These are phyloP conservation scores for Indicator maculatus DNA, from an alignment of 2,113 vertebrate genomes.

Conservation along the genomic window DNA sequence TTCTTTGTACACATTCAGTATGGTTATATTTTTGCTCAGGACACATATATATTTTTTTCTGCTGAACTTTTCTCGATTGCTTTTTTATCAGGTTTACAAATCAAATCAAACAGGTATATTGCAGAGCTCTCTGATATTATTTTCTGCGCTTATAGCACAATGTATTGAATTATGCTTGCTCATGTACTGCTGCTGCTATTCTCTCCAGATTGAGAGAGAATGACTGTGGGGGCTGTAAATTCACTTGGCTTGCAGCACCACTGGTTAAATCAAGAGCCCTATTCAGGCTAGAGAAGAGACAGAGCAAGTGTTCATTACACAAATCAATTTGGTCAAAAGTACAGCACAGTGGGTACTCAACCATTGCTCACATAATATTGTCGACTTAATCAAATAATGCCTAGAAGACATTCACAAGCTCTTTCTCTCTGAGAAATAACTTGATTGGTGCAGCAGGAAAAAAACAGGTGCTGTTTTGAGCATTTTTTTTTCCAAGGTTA, in stretches of 20 bases:
- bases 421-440: conserved; percentile 70
- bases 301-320: conserved; percentile 83
- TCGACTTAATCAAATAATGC: conserved; percentile 85
- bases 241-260: conserved; percentile 73
- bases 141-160: conserved; percentile 79
- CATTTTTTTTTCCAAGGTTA: not conserved
- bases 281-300: conserved; percentile 77
- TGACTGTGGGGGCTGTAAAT: conserved; percentile 78
- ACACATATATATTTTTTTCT: conserved; percentile 69
- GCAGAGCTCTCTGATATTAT: conserved; percentile 81
- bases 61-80: conserved; percentile 81
- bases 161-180: conserved; percentile 81
- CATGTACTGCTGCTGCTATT: conserved; percentile 70
- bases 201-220: conserved; percentile 77
- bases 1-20: conserved; percentile 71
- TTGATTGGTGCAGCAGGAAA: conserved; percentile 72
- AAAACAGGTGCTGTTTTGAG: conserved; percentile 51
- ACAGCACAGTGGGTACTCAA: conserved; percentile 79
- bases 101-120: conserved; percentile 88
- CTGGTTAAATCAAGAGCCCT: conserved; percentile 81
- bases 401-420: conserved; percentile 76
- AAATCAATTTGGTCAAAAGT: conserved; percentile 86
- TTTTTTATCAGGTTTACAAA: conserved; percentile 88
- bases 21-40: conserved; percentile 73
- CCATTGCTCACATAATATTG: conserved; percentile 81